These are phyloP conservation scores for Ascaphus truei DNA, from an alignment of 2,113 vertebrate species.

Conservation along the genomic window DNA sequence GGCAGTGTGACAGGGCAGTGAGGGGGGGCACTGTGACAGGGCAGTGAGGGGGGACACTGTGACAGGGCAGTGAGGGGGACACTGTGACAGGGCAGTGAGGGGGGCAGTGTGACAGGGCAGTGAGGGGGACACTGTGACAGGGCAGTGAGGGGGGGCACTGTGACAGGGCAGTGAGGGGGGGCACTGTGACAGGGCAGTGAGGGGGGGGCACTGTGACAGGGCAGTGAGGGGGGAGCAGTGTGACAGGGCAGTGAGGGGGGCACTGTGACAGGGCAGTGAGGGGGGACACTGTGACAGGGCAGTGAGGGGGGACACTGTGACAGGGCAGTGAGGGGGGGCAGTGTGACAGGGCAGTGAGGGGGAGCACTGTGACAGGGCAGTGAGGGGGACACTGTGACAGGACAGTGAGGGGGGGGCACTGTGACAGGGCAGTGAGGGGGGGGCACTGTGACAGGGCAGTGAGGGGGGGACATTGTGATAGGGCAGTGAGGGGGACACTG, in stretches of 20 bases:
- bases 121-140: neutral
- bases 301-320: neutral
- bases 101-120: neutral
- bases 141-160: neutral
- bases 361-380: neutral
- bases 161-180: too few relatives aligned
- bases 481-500: too few relatives aligned
- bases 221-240: too few relatives aligned
- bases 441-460: neutral
- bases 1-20: neutral
- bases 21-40: neutral
- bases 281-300: neutral
- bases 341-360: neutral
- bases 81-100: neutral
- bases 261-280: neutral
- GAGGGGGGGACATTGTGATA: neutral
- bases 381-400: neutral
- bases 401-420: neutral
- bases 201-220: neutral
- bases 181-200: neutral
- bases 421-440: too few relatives aligned
- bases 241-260: neutral
- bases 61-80: too few relatives aligned
- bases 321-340: too few relatives aligned
- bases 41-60: neutral